phyloP scores from a whole-genome alignment of 2,113 vertebrate genomes.

The Coptodon rendalli region DNA sequence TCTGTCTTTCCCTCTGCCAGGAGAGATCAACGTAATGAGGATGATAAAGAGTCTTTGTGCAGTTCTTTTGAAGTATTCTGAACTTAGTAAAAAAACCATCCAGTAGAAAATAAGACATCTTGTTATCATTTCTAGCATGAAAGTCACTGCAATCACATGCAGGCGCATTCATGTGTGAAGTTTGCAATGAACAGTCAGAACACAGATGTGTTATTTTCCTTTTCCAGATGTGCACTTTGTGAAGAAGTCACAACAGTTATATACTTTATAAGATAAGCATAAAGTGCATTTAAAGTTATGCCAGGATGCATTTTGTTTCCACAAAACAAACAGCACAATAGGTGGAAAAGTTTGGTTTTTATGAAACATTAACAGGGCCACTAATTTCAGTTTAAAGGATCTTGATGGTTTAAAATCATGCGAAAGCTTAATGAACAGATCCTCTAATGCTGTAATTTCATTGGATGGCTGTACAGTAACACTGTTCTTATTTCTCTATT shows the following conservation, averaged over 20 bases:
- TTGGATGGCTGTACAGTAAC: neutral
- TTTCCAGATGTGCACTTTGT: neutral
- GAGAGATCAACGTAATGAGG: conserved; percentile 16
- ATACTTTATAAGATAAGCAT: neutral
- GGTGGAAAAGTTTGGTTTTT: neutral
- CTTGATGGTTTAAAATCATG: neutral
- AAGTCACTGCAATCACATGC: neutral
- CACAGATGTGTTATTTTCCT: neutral
- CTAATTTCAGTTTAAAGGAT: neutral
- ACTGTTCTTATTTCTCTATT: neutral
- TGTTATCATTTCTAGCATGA: neutral
- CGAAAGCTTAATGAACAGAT: neutral
- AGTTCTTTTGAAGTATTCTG: conserved; percentile 8
- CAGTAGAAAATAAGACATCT: neutral
- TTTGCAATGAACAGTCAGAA: neutral
- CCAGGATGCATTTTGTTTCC: neutral
- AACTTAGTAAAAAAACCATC: conserved; percentile 1
- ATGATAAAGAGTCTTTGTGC: neutral
- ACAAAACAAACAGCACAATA: neutral
- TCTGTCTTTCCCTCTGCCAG: neutral
- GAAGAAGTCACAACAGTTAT: neutral
- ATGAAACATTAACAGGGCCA: neutral
- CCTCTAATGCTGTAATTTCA: neutral
- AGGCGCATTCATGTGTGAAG: neutral
- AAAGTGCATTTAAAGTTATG: neutral